Evolutionary conservation across 1,140 invertebrate genomes (phyloP).

Genomic region (Drosophila orena): DNA sequence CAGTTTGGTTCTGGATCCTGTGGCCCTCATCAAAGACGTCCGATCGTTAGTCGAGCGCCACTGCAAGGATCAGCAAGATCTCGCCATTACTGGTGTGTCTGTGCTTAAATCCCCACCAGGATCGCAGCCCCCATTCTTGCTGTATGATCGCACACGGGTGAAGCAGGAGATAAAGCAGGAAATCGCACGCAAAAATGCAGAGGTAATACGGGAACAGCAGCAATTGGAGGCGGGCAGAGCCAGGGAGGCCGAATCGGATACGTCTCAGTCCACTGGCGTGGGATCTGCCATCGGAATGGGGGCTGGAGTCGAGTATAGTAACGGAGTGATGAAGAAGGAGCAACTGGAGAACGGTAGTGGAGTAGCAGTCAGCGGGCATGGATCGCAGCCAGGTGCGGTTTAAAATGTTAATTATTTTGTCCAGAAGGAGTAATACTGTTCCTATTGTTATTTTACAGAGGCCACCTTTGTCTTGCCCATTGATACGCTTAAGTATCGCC

Average conservation of each 20-base stretch:
- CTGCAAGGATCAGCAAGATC: constrained; percentile 92
- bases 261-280: constrained; percentile 21
- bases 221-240: constrained; percentile 67
- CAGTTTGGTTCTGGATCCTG: constrained; percentile 94
- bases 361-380: constrained; percentile 9
- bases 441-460: constrained; percentile 30
- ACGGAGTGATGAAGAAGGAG: constrained; percentile 71
- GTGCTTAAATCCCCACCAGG: constrained; percentile 86
- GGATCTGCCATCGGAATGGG: constrained; percentile 20
- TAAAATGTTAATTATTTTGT: not conserved
- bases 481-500: constrained; percentile 79
- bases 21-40: constrained; percentile 94
- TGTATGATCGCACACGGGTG: constrained; percentile 72
- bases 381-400: constrained; percentile 54
- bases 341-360: constrained; percentile 62
- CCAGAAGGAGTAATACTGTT: not conserved
- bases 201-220: constrained; percentile 79
- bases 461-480: constrained; percentile 79
- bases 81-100: constrained; percentile 93
- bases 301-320: constrained; percentile 64
- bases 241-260: constrained; percentile 59
- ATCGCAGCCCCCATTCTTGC: constrained; percentile 43
- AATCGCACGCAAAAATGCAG: constrained; percentile 76
- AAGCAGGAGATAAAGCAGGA: constrained; percentile 84
- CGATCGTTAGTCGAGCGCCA: constrained; percentile 95